These are phyloP conservation scores for Sacculina carcini DNA, from an alignment of 2,888 invertebrate genomes.

Conservation along the genomic window DNA sequence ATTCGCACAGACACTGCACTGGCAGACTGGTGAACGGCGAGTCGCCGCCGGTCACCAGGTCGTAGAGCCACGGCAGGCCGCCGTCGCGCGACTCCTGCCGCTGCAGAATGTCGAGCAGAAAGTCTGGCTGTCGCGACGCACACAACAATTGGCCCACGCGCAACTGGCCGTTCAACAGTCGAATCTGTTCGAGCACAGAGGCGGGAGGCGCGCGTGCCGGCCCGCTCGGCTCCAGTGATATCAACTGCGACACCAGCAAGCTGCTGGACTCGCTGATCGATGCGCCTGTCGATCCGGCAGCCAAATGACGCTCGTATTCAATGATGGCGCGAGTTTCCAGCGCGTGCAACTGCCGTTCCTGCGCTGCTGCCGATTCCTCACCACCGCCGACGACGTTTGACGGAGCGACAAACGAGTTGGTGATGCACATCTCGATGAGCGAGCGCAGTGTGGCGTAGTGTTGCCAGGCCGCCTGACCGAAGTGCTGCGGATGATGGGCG, in stretches of 20 bases:
- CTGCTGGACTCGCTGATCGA: constrained; percentile 74
- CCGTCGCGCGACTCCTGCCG: constrained; percentile 47
- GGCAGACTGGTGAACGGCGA: constrained; percentile 48
- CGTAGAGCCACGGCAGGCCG: constrained; percentile 91
- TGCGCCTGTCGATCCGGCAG: constrained; percentile 50
- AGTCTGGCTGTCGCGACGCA: constrained; percentile 62
- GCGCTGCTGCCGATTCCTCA: constrained; percentile 31
- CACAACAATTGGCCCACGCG: constrained; percentile 70
- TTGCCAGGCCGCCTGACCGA: constrained; percentile 64
- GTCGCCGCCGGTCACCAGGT: constrained; percentile 71
- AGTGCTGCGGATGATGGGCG: constrained; percentile 68
- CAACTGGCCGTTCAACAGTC: constrained; percentile 43
- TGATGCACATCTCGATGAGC: constrained; percentile 89
- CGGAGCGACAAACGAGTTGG: constrained; percentile 33
- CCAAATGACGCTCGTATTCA: constrained; percentile 72
- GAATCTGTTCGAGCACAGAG: constrained; percentile 47
- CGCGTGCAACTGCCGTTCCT: constrained; percentile 38
- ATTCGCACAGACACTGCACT: constrained; percentile 92
- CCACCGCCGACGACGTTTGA: constrained; percentile 21
- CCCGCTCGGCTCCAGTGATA: constrained; percentile 59
- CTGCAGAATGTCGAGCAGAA: constrained; percentile 73
- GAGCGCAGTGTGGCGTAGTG: constrained; percentile 68
- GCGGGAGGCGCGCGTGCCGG: constrained; percentile 52
- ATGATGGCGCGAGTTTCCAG: constrained; percentile 50
- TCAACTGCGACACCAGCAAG: constrained; percentile 42